Percentiles rank a stretch among this genome's conserved stretches.
These are phyloP conservation scores for Acrocera orbiculus DNA, from an alignment of 2,888 invertebrate species.

Conservation along the genomic window DNA sequence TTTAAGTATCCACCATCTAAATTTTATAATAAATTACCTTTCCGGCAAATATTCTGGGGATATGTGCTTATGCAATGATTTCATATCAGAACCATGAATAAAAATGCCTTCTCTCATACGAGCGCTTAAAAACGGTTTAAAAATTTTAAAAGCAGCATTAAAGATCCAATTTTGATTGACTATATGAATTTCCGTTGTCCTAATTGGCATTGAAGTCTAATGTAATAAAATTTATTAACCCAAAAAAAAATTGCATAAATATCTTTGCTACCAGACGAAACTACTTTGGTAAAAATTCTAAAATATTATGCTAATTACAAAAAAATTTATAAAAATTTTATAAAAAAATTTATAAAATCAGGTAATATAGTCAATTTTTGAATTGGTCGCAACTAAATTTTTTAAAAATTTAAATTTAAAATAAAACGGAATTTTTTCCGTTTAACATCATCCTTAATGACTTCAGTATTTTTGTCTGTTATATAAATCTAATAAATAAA, in stretches of 20 bases:
- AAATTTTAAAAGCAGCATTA: conserved; percentile 57
- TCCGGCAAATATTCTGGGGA: conserved; percentile 51
- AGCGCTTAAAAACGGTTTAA: conserved; percentile 55
- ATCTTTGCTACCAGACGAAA: background rate
- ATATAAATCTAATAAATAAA: background rate
- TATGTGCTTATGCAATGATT: conserved; percentile 56
- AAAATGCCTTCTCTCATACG: conserved; percentile 43
- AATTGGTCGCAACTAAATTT: too few relatives aligned
- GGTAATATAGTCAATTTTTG: too few relatives aligned
- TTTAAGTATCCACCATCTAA: background rate
- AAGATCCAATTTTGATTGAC: conserved; percentile 69
- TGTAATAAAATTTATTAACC: conserved; percentile 18
- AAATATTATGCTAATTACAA: too few relatives aligned
- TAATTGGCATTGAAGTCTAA: conserved; percentile 55
- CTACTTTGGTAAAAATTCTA: too few relatives aligned
- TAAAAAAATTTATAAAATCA: too few relatives aligned
- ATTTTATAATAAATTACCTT: conserved; percentile 18
- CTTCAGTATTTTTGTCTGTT: too few relatives aligned
- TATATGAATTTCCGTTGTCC: conserved; percentile 55
- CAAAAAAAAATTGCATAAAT: background rate
- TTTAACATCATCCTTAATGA: too few relatives aligned
- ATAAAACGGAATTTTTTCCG: too few relatives aligned
- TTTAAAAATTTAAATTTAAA: too few relatives aligned
- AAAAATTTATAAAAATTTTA: too few relatives aligned
- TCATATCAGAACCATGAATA: conserved; percentile 50